A percentile compares a stretch with the other conserved stretches of the same genome.
Evolutionary conservation across 2,797 vertebrate genomes (phyloP).

Genomic region (Hemibagrus guttatus): DNA sequence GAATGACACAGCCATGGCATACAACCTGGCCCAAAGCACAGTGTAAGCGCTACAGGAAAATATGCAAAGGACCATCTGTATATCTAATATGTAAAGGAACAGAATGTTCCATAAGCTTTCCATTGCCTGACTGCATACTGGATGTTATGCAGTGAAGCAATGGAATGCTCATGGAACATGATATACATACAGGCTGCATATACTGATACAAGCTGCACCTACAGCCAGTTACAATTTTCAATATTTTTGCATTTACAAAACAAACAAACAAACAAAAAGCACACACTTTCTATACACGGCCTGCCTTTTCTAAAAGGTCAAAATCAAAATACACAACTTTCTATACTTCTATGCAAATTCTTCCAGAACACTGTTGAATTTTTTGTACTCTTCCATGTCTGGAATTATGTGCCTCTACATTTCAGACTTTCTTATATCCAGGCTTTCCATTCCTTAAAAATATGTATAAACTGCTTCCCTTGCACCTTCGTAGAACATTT

Average conservation of each 20-base stretch:
- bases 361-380: not conserved
- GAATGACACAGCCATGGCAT: constrained; percentile 74
- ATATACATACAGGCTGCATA: not conserved
- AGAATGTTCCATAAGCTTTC: too few relatives aligned
- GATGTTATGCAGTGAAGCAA: not conserved
- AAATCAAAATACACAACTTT: not conserved
- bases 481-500: not conserved
- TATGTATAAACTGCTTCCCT: not conserved
- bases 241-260: not conserved
- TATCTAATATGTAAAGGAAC: not conserved
- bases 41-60: not conserved
- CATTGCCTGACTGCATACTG: too few relatives aligned
- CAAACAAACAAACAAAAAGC: not conserved
- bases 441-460: not conserved
- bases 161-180: not conserved
- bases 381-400: not conserved
- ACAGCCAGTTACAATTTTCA: not conserved
- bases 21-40: constrained; percentile 67
- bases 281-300: not conserved
- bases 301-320: not conserved
- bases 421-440: not conserved
- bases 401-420: not conserved
- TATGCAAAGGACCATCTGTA: not conserved
- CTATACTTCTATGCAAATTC: not conserved
- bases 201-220: not conserved